Percentiles rank a stretch among this genome's conserved stretches.
Evolutionary conservation across 2,888 invertebrate species (phyloP).

Genomic region (Tipula lateralis): DNA sequence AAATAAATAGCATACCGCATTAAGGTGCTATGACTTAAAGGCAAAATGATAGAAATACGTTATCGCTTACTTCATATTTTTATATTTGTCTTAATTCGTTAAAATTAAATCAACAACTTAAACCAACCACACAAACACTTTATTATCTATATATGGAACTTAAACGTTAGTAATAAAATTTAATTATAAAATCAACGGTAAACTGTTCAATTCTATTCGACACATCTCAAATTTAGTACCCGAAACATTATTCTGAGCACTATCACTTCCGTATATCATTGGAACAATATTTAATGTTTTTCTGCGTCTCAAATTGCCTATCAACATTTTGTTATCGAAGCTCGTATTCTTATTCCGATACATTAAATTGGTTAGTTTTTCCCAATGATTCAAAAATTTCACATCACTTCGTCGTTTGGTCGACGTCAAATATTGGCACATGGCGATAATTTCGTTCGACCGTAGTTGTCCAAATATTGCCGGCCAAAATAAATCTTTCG

Average conservation of each 20-base stretch:
- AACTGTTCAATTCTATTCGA: neutral
- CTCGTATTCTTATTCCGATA: neutral
- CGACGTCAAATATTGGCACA: neutral
- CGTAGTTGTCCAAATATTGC: neutral
- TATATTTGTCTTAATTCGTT: too few relatives aligned
- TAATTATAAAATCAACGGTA: neutral
- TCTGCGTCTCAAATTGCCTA: neutral
- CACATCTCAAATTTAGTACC: neutral
- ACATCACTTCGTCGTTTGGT: neutral
- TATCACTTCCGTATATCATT: neutral
- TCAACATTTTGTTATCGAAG: neutral
- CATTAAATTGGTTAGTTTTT: neutral
- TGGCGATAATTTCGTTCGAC: neutral
- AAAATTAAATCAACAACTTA: neutral
- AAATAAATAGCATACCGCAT: too few relatives aligned
- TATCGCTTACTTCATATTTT: too few relatives aligned
- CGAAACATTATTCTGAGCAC: neutral
- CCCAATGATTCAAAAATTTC: conserved; percentile 26
- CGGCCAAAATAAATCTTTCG: conserved; percentile 3
- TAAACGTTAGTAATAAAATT: neutral
- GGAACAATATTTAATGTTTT: neutral
- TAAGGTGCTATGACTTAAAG: too few relatives aligned
- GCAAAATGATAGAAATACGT: too few relatives aligned
- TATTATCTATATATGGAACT: too few relatives aligned
- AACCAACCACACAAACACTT: neutral